Conservation (phyloP, 2,888 invertebrate genomes). For the Rhorus exstirpatorius region DNA sequence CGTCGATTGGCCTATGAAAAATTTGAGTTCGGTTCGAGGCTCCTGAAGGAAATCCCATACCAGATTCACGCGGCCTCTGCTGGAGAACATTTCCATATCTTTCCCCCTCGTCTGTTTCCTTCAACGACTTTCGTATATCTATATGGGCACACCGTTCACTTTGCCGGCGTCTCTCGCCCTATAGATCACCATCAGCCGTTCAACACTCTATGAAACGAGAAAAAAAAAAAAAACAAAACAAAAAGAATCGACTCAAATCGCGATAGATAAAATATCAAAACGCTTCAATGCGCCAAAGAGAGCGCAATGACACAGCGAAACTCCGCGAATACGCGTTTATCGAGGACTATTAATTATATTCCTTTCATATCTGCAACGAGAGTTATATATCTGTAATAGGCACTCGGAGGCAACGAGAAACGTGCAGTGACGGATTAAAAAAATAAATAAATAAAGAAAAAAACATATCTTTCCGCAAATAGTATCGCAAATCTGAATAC, state of each 20-base stretch:
- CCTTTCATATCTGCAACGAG: constrained; percentile 2
- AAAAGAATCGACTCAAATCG: constrained; percentile 1
- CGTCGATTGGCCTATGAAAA: constrained; percentile 24
- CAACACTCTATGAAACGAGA: neutral
- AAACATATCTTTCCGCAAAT: constrained; percentile 61
- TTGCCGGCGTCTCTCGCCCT: neutral
- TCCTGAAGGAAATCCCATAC: neutral
- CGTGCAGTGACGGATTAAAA: constrained; percentile 22
- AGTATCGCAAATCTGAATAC: constrained; percentile 73
- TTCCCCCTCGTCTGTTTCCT: neutral
- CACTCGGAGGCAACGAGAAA: constrained; percentile 45
- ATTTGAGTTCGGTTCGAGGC: constrained; percentile 44
- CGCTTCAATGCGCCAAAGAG: constrained; percentile 39
- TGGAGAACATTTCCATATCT: constrained; percentile 20
- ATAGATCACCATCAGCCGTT: neutral
- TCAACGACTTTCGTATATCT: constrained; percentile 10
- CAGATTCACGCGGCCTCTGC: neutral
- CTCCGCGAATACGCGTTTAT: constrained; percentile 11
- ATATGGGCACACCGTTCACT: neutral
- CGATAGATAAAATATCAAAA: constrained; percentile 35
- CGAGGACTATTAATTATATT: constrained; percentile 41
- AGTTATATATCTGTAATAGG: constrained; percentile 16
- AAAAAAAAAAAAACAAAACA: neutral
- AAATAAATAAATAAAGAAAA: constrained; percentile 29
- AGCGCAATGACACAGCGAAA: constrained; percentile 48